Evolutionary conservation across 2,113 vertebrate genomes (phyloP).

Genomic region (Lota lota): DNA sequence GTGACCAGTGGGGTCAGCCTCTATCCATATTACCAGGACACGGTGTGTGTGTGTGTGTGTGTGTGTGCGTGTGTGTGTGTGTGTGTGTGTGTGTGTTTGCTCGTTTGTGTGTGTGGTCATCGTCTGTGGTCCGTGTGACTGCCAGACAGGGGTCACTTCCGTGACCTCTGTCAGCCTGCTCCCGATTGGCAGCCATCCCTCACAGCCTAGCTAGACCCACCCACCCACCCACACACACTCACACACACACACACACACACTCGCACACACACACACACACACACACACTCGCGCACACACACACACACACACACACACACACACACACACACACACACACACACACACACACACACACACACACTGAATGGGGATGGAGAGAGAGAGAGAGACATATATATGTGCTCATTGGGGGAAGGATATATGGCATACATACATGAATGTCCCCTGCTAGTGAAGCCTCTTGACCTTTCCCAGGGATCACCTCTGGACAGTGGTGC

Average conservation of each 20-base stretch:
- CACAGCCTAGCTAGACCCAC: constrained; percentile 28
- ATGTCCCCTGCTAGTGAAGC: neutral
- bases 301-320: constrained; percentile 2
- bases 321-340: constrained; percentile 10
- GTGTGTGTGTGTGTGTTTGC: constrained; percentile 20
- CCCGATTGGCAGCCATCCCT: constrained; percentile 63
- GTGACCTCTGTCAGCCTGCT: constrained; percentile 54
- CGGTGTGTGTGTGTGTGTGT: constrained; percentile 13
- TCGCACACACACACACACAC: neutral
- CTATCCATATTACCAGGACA: constrained; percentile 48
- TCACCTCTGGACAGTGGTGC: constrained; percentile 12
- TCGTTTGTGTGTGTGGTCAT: constrained; percentile 20
- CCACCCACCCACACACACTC: constrained; percentile 16
- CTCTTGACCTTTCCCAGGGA: constrained; percentile 18
- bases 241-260: constrained; percentile 5
- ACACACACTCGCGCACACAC: constrained; percentile 17
- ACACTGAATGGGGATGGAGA: neutral
- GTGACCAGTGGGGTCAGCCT: constrained; percentile 50
- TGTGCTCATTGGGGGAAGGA: neutral
- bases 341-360: constrained; percentile 16
- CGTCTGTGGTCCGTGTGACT: constrained; percentile 23
- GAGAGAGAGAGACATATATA: too few relatives aligned
- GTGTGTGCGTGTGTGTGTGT: constrained; percentile 14
- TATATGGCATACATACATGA: neutral
- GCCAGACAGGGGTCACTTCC: constrained; percentile 48